Percentiles rank a stretch among this genome's conserved stretches.
Evolutionary conservation across 1,140 invertebrate species (phyloP).

Genomic region (Dryas iulia): DNA sequence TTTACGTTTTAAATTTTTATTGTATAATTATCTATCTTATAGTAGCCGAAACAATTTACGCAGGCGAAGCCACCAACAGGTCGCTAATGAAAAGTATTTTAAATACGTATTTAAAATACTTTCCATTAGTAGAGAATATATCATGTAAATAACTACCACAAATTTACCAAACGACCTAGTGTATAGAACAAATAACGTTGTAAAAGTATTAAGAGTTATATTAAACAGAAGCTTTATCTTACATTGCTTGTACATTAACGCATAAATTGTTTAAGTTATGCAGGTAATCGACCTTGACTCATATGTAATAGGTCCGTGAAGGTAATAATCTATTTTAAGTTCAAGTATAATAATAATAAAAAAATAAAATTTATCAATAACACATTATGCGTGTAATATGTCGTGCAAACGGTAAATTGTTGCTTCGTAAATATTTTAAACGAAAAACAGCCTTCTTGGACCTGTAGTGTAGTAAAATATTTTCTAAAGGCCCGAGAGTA

Average conservation of each 20-base stretch:
- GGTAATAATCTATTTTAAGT: conserved; percentile 7
- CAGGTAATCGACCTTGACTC: conserved; percentile 14
- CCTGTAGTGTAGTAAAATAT: conserved; percentile 16
- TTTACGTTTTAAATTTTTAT: too few relatives aligned
- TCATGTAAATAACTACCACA: too few relatives aligned
- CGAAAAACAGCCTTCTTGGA: conserved; percentile 11
- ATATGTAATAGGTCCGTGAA: conserved; percentile 14
- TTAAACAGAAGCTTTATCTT: neutral
- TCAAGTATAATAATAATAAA: neutral
- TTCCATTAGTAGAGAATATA: too few relatives aligned
- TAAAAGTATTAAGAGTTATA: neutral
- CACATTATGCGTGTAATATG: neutral
- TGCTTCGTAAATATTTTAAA: neutral
- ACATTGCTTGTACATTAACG: neutral
- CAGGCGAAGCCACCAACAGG: too few relatives aligned
- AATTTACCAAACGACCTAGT: too few relatives aligned
- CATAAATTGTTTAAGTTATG: conserved; percentile 2
- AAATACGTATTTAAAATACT: too few relatives aligned
- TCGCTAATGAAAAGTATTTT: too few relatives aligned
- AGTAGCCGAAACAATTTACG: too few relatives aligned
- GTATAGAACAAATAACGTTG: neutral
- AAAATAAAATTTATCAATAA: neutral
- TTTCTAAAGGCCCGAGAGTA: conserved; percentile 18
- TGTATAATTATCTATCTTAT: too few relatives aligned
- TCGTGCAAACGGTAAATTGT: neutral